Base-by-base conservation (phyloP, 2,113 vertebrate species). In the Archocentrus centrarchus region DNA sequence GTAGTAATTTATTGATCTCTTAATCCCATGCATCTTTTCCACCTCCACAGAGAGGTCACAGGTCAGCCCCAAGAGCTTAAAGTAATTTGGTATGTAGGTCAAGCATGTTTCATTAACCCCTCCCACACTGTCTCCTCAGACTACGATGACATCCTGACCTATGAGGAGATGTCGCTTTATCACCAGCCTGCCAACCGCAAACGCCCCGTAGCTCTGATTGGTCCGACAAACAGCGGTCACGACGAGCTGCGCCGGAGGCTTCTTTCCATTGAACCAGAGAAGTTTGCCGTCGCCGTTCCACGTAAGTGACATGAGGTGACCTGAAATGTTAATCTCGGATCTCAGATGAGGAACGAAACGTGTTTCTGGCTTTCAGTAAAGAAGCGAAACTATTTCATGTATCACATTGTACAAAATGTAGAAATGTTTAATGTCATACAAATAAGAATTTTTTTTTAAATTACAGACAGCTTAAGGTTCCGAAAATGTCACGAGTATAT, bases 161-260 rank as follows among this genome's bases (percentile, higher is more conserved):
- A 99, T 0, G 98, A 99, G 89, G 98, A 99, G 94, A 99, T 99
- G 98, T 98, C 97, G 1, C 97, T 99, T 24, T 99, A 98, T 91
- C 98, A 99, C 89, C 98, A 99, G 85, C 97, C 97, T 10, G 96
- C 97, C 75, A 98, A 97, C 82, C 95, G 97, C 68, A 99, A 98
- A 76, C 96, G 98, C 18, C 98, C 98, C 50, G 95, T 99, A 1
- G 96, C 97, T 50, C 95, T 99, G 86, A 97, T 99, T 0, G 97
- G 97, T 13, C 97, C 98, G 0, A 96, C 97, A 59, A 98, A 97
- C 95, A 97, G 98, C 0, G 97, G 98, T 3, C 97, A 98, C 20
- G 97, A 97, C 7, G 97, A 99, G 86, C 88, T 99, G 87, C 97
- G 97, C 2, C 97, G 97, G 85, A 95, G 97, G 11, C 96, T 99